Percentiles rank a stretch among this genome's conserved stretches.
These are phyloP conservation scores for Scaptomyza hsui DNA, from an alignment of 1,140 invertebrate genomes.

Conservation along the genomic window DNA sequence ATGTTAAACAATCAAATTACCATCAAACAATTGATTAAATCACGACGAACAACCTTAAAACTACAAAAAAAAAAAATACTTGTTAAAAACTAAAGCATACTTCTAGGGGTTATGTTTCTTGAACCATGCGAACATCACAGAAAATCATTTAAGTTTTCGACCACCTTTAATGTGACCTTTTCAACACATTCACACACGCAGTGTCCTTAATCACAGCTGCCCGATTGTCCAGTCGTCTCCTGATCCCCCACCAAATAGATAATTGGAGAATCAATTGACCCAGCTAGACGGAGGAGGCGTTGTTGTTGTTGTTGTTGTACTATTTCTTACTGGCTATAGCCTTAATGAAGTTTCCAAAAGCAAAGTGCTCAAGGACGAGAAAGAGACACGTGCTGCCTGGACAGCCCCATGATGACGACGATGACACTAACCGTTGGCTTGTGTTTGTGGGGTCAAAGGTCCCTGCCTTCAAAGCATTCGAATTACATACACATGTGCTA, in stretches of 20 bases:
- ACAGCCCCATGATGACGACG: background rate
- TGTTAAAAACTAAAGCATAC: too few species aligned
- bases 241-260: background rate
- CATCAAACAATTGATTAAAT: too few species aligned
- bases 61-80: too few species aligned
- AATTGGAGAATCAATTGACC: conserved; percentile 39
- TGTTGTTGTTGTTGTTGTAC: conserved; percentile 10
- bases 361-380: conserved; percentile 60
- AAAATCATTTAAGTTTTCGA: conserved; percentile 14
- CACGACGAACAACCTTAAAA: too few species aligned
- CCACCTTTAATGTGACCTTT: conserved; percentile 26
- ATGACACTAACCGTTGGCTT: conserved; percentile 2
- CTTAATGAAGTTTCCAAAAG: conserved; percentile 74
- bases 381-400: conserved; percentile 49
- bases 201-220: conserved; percentile 39
- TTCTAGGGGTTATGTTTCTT: too few species aligned
- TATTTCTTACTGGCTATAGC: conserved; percentile 41
- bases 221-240: background rate
- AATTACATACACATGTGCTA: conserved; percentile 59
- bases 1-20: conserved; percentile 4
- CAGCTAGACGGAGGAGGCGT: conserved; percentile 30
- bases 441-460: conserved; percentile 17
- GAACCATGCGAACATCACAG: too few species aligned
- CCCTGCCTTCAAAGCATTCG: conserved; percentile 47
- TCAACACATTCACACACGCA: conserved; percentile 10